A percentile compares a stretch with the other conserved stretches of the same genome.
Evolutionary conservation across 2,797 vertebrate genomes (phyloP).

Genomic region (Eulemur coronatus): DNA sequence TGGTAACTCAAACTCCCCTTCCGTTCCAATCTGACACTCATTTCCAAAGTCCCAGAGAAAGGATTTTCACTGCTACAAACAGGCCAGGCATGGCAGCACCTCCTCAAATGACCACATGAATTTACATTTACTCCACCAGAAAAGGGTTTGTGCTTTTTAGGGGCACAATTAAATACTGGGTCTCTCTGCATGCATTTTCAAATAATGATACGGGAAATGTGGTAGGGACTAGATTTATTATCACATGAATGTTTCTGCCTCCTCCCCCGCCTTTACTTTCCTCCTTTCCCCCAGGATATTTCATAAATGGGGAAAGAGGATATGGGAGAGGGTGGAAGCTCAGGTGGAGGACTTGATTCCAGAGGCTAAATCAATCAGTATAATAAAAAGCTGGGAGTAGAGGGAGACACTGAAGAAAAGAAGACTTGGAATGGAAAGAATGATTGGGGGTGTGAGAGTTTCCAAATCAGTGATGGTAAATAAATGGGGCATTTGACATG

Average conservation of each 20-base stretch:
- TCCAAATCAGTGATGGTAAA: neutral
- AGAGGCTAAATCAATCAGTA: neutral
- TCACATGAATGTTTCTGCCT: neutral
- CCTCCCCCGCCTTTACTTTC: neutral
- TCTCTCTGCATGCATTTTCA: neutral
- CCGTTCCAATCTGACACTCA: neutral
- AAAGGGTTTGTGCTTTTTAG: neutral
- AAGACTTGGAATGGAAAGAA: neutral
- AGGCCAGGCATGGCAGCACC: neutral
- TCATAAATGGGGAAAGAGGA: neutral
- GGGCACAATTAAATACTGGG: neutral
- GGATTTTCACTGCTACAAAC: neutral
- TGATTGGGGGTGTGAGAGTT: neutral
- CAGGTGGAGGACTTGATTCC: neutral
- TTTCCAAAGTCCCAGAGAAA: neutral
- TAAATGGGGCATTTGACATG: neutral
- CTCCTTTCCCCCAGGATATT: neutral
- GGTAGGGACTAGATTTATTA: neutral
- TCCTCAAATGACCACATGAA: neutral
- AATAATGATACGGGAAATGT: neutral
- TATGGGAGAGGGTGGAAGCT: neutral
- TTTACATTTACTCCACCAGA: neutral
- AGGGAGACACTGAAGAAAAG: neutral
- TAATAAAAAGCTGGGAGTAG: neutral
- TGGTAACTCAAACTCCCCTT: neutral